These are phyloP conservation scores for Lymantria dispar DNA, from an alignment of 2,888 invertebrate genomes.

Conservation along the genomic window DNA sequence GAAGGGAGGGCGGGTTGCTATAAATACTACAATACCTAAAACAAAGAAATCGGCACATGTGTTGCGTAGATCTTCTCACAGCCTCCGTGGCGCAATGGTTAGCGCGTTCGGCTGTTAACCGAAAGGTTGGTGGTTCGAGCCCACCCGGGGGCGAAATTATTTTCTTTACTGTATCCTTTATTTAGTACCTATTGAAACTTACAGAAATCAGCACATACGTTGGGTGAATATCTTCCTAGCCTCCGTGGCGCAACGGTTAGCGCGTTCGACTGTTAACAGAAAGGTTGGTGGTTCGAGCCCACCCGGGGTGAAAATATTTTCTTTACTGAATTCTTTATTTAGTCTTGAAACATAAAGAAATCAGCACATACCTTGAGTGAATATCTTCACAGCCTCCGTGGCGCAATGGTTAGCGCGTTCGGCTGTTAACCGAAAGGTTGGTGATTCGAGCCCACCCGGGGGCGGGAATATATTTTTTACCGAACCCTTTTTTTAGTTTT, in stretches of 20 bases:
- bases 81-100: constrained; percentile 84
- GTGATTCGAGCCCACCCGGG: constrained; percentile 99
- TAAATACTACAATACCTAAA: too few relatives aligned
- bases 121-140: constrained; percentile 99
- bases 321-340: too few relatives aligned
- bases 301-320: constrained; percentile 91
- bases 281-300: constrained; percentile 99
- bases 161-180: too few relatives aligned
- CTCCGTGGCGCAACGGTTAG: constrained; percentile 87
- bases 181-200: too few relatives aligned
- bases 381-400: constrained; percentile 2
- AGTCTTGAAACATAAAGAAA: too few relatives aligned
- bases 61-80: too few relatives aligned
- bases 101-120: constrained; percentile 99
- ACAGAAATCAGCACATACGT: too few relatives aligned
- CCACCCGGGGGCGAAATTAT: constrained; percentile 95
- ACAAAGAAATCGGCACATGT: too few relatives aligned
- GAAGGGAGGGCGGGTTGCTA: too few relatives aligned
- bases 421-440: constrained; percentile 99
- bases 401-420: constrained; percentile 93
- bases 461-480: constrained; percentile 78
- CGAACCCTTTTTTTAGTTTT: too few relatives aligned
- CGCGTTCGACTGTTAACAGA: constrained; percentile 99
- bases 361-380: too few relatives aligned
- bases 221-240: too few relatives aligned